Evolutionary conservation across 64 coral and sea anemone genomes (phyloP), one percentile per base, ranked within the genome.

Genomic region (Platygyra sinensis): DNA sequence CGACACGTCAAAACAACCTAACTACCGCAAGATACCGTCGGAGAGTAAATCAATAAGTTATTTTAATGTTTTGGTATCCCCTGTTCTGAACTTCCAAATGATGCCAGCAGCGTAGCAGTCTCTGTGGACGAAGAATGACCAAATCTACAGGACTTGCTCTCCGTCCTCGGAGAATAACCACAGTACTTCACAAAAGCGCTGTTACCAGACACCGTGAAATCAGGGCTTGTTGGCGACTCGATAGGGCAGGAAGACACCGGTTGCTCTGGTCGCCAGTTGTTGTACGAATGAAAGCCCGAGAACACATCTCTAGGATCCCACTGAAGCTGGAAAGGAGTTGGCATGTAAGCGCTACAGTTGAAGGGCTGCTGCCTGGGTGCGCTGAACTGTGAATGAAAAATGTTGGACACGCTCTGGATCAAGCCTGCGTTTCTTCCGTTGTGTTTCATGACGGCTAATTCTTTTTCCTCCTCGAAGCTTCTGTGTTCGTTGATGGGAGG

Each of bases 341-440:
- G 33, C 9, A 85, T 22, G 15, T 85, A 85, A 69, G 81, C 62
- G 49, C 62, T 85, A 22, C 81, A 85, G 62, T 85, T 85, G 33
- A 46, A 69, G 24, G 62, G 29, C 22, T 85, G 38, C 8, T 42
- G 81, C 38, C 62, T 39, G 15, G 33, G 62, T 17, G 16, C 81
- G 10, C 30, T 49, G 38, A 51, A 71, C 62, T 63, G 62, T 22
- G 81, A 85, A 51, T 85, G 81, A 36, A 85, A 46, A 38, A 85
- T 85, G 81, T 85, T 85, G 62, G 81, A 69, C 30, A 72, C 81
- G 63, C 38, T 85, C 39, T 85, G 62, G 38, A 52, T 65, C 36
- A 85, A 85, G 15, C 62, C 62, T 2, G 22, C 62, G 36, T 69
- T 69, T 69, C 10, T 57, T 57, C 54, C 12, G 10, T n/a, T 11